Evolutionary conservation across 2,888 invertebrate genomes (phyloP), one percentile per base, ranked within the genome.

Genomic region (Cerastis rubricosa): DNA sequence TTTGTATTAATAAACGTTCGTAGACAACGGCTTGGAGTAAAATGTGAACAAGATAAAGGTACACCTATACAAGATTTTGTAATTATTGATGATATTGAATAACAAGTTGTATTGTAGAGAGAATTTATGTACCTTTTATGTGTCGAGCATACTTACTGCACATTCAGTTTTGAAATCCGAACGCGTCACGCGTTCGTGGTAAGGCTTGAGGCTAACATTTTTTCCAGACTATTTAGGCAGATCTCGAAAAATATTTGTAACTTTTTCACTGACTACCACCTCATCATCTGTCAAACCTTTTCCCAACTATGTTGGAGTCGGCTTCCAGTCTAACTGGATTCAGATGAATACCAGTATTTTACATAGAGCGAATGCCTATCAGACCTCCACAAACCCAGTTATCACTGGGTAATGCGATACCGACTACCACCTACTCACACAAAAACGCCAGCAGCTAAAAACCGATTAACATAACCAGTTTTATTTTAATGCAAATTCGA

Each of bases 401-500:
- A 35, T 35, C 2, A 35, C 35, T 35, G 35, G 35, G 35, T 35
- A 35, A 35, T 35, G 35, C 35, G 3, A 35, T 7, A 11, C 17
- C 22, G 6, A 45, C n/a, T 61, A 29, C 57, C 29, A 8, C 45
- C 29, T 35, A n/a, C 25, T 7, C 14, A 8, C 11, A 25, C 9
- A 43, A 76, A 59, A 47, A 29, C 14, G 45, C 1, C 59, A 54
- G 25, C 51, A 71, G 77, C 63, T 63, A 35, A 61, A 75, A 76
- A 74, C 68, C 64, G 65, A 64, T 74, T 63, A 74, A 64, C 67
- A 63, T 73, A 78, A 74, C 29, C 45, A 29, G 69, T 75, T 84
- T 86, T 77, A 84, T 84, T 72, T 78, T 45, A 74, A 74, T 43
- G 63, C 68, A 76, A 85, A 85, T 83, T 87, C 59, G 70, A 82